Percentiles rank a stretch among this genome's conserved stretches.
Conservation (phyloP, 2,888 invertebrate species). For the Brassicogethes aeneus region DNA sequence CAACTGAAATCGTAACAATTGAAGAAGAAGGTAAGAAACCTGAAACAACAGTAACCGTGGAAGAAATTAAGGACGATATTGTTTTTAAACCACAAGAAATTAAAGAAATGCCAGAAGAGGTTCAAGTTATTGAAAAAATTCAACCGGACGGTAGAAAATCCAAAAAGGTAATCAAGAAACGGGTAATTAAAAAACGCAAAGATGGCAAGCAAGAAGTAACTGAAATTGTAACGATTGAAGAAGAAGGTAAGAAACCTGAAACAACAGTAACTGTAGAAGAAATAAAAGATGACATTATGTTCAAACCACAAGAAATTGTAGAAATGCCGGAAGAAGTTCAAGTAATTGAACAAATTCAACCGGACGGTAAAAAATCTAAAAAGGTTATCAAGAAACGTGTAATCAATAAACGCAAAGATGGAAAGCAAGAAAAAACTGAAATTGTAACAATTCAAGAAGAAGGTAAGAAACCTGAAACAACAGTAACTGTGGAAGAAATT, state of each 20-base stretch:
- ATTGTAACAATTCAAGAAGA: constrained; percentile 18
- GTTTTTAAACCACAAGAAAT: constrained; percentile 12
- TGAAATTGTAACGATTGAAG: constrained; percentile 41
- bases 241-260: constrained; percentile 34
- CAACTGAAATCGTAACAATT: constrained; percentile 29
- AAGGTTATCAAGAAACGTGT: constrained; percentile 23
- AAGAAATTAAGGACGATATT: constrained; percentile 14
- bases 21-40: constrained; percentile 41
- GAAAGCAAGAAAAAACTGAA: constrained; percentile 18
- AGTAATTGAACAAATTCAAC: constrained; percentile 16
- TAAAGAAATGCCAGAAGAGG: constrained; percentile 25
- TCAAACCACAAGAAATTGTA: constrained; percentile 18
- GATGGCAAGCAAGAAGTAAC: constrained; percentile 42
- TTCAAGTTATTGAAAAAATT: constrained; percentile 17
- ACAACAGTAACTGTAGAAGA: constrained; percentile 34
- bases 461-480: constrained; percentile 16
- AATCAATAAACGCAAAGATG: constrained; percentile 28
- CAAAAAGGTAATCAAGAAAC: constrained; percentile 22
- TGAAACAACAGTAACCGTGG: constrained; percentile 33
- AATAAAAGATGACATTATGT: constrained; percentile 13
- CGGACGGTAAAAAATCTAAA: constrained; percentile 12
- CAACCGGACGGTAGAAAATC: constrained; percentile 15
- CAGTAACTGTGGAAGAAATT: constrained; percentile 20
- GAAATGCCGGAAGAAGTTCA: constrained; percentile 24
- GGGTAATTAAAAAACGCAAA: constrained; percentile 25